Evolutionary conservation across 1,140 invertebrate genomes (phyloP).

Genomic region (Apocrypta bakeri): DNA sequence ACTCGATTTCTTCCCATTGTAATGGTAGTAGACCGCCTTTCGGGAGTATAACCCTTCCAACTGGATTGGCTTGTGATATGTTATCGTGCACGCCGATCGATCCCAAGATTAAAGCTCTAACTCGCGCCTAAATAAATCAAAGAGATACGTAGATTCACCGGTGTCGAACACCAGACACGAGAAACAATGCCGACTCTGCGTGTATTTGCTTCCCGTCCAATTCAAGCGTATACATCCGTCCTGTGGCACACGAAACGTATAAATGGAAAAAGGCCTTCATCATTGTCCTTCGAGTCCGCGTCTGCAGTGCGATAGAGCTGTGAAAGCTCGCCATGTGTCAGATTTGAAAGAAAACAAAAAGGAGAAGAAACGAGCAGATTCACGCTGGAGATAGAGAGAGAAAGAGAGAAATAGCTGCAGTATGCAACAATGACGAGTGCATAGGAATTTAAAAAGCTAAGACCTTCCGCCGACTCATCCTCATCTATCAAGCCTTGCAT

Average conservation of each 20-base stretch:
- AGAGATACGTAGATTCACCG: neutral
- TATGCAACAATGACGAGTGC: too few relatives aligned
- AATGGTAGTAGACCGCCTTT: neutral
- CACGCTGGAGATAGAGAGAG: neutral
- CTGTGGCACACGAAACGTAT: neutral
- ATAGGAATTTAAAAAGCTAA: neutral
- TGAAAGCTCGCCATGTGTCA: neutral
- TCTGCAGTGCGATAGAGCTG: neutral
- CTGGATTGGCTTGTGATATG: neutral
- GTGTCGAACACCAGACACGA: too few relatives aligned
- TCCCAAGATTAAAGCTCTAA: neutral
- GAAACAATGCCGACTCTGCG: too few relatives aligned
- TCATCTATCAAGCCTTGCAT: slow-evolving; percentile 34
- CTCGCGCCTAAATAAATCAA: neutral
- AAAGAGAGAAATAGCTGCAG: too few relatives aligned
- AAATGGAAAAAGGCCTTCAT: neutral
- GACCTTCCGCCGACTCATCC: neutral
- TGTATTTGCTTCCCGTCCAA: too few relatives aligned
- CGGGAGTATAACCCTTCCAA: neutral
- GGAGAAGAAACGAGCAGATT: neutral
- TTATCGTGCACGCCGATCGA: neutral
- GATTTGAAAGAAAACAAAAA: neutral
- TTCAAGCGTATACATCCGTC: too few relatives aligned
- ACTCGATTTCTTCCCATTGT: neutral
- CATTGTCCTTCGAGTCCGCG: neutral